Evolutionary conservation across 2,888 invertebrate genomes (phyloP), one percentile per base, ranked within the genome.

Genomic region (Cheilosia pagana): DNA sequence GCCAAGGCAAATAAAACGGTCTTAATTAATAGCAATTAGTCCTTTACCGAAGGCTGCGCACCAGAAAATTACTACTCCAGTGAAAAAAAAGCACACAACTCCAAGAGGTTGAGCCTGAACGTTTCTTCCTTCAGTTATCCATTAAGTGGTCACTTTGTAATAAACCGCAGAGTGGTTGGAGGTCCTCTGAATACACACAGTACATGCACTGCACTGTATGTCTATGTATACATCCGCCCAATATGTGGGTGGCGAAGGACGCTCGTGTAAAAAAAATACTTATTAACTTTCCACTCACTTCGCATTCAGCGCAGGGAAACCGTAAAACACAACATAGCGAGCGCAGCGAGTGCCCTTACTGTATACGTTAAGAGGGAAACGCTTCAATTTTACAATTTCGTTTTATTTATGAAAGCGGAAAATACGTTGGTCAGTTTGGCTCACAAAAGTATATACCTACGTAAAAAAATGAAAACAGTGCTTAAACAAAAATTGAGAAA

Each of bases 21-120:
- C 81, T 85, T 85, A 85, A 85, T 85, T 85, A 85, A 85, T 81
- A 85, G 81, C 81, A 85, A 85, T 85, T 85, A 85, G 81, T 62
- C 59, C 79, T 79, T 85, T 79, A 85, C 55, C 70, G 83, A 77
- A 65, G 70, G 79, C 79, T 79, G 74, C 55, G 71, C 65, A 65
- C 83, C 75, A 63, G 74, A 65, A 63, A 57, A 65, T 79, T 70
- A 62, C 59, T 43, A 67, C 62, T 31, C 35, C 62, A 45, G 31
- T 12, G 52, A 52, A 59, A 19, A 72, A 52, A 19, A 25, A 55
- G 28, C 55, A 67, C 23, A 14, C 2, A 31, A 31, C 35, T 35
- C 35, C 35, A 12, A 35, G 43, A 63, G 53, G 28, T 35, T 35
- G 35, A 35, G 35, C 35, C 35, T 65, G 23, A 71, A 57, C 68